phyloP scores from a whole-genome alignment of 53 echinoderm and acorn worm species.

The Paracentrotus lividus region DNA sequence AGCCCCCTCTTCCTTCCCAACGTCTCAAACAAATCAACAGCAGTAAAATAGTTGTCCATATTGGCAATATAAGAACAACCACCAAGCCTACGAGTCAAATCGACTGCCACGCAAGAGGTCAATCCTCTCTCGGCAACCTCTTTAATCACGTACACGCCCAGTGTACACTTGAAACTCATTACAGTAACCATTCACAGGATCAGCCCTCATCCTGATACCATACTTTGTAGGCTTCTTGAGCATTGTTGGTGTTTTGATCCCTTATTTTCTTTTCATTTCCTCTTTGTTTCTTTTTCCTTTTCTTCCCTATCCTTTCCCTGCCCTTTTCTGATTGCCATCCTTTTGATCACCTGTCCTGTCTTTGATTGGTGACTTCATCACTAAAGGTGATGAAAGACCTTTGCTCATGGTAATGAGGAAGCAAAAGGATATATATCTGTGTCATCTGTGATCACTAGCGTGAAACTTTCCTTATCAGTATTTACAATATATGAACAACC shows the following conservation, averaged over 20 bases:
- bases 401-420: too few relatives aligned
- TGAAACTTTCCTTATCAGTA: too few relatives aligned
- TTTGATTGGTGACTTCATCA: too few relatives aligned
- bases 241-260: too few relatives aligned
- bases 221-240: constrained; percentile 64
- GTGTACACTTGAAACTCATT: constrained; percentile 58
- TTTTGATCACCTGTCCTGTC: too few relatives aligned
- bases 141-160: constrained; percentile 6
- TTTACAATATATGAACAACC: constrained; percentile 3
- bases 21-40: background rate
- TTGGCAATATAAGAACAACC: background rate
- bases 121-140: constrained; percentile 15
- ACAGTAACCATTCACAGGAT: constrained; percentile 52
- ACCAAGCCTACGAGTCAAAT: constrained; percentile 24
- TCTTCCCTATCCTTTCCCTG: too few relatives aligned
- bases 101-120: constrained; percentile 10
- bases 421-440: too few relatives aligned
- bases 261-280: too few relatives aligned
- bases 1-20: background rate
- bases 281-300: too few relatives aligned
- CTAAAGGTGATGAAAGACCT: too few relatives aligned
- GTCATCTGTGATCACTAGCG: too few relatives aligned
- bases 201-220: constrained; percentile 64
- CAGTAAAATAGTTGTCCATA: constrained; percentile 31
- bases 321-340: too few relatives aligned